Evolutionary conservation across 2,113 vertebrate genomes (phyloP).

Genomic region (Sebastes schlegelii): DNA sequence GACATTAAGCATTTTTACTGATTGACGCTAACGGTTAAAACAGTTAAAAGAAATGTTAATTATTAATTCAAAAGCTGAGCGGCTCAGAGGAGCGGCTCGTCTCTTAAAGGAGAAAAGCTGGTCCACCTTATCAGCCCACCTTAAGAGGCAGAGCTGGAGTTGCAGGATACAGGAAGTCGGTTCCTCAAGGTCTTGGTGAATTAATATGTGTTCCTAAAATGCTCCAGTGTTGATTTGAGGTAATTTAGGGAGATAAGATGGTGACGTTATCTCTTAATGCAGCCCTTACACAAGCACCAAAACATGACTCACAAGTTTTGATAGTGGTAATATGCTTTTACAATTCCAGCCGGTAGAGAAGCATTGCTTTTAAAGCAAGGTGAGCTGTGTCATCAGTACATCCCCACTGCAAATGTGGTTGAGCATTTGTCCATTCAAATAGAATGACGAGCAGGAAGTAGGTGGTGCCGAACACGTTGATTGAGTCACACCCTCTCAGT

Average conservation of each 20-base stretch:
- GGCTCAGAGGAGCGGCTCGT: too few species aligned
- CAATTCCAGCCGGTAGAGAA: too few species aligned
- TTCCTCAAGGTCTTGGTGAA: too few species aligned
- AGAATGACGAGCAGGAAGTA: background rate
- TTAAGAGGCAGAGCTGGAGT: too few species aligned
- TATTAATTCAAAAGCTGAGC: too few species aligned
- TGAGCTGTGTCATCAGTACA: background rate
- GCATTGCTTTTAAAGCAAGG: background rate
- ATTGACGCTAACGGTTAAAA: too few species aligned
- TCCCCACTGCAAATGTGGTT: background rate
- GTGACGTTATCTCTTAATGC: background rate
- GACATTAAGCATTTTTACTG: too few species aligned
- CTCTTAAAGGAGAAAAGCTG: too few species aligned
- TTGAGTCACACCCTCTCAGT: background rate
- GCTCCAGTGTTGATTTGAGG: background rate
- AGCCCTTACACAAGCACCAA: background rate
- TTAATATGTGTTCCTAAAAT: background rate
- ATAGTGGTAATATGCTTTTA: background rate
- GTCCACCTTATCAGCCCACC: too few species aligned
- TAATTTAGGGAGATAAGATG: background rate
- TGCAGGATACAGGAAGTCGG: too few species aligned
- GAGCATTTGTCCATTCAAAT: constrained; percentile 1
- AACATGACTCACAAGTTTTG: background rate
- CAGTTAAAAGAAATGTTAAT: too few species aligned
- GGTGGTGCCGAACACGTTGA: background rate